Evolutionary conservation across 2,797 vertebrate genomes (phyloP), one percentile per base, ranked within the genome.

Genomic region (Enteromius fasciolatus): DNA sequence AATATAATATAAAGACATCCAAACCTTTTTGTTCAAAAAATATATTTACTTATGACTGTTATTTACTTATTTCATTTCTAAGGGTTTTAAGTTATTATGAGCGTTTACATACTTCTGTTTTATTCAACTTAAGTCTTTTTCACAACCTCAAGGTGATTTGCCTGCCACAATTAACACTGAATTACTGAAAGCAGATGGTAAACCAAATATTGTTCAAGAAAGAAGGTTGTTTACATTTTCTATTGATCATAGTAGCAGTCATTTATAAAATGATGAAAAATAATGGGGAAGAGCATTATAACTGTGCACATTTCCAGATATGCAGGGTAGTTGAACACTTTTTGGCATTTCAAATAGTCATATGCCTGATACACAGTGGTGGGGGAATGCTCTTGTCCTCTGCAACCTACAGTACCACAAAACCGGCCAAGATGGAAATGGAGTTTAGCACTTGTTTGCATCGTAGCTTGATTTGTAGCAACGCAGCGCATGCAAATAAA

Each of bases 191-290:
- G 12, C 50, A 75, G 72, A 74, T 74, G 72, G 50, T 36, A 39
- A 39, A 57, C 3, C 36, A 33, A 75, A 75, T 39, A 57, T 15
- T 54, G 31, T 36, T 54, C 48, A 74, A 14, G 18, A 39, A 74
- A 57, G 50, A 57, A 39, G 50, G 39, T 25, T 57, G 50, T 75
- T 75, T 75, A 75, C 20, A 25, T 36, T 57, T 57, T 23, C 72
- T 57, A 75, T 75, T 57, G 33, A 57, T 75, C 31, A 39, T 17
- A 36, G 50, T 20, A 75, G 20, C 50, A 75, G 50, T 39, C 23
- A 23, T 75, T 75, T 15, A 17, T 75, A 39, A 74, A 75, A 41
- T 39, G 12, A 57, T 23, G 72, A 75, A 25, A 50, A 17, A 75
- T 39, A 1, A 57, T 39, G 50, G n/a, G 20, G 7, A 57, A 57